Evolutionary conservation across 2,888 invertebrate genomes (phyloP).

Genomic region (Hydrotaea cyrtoneurina): DNA sequence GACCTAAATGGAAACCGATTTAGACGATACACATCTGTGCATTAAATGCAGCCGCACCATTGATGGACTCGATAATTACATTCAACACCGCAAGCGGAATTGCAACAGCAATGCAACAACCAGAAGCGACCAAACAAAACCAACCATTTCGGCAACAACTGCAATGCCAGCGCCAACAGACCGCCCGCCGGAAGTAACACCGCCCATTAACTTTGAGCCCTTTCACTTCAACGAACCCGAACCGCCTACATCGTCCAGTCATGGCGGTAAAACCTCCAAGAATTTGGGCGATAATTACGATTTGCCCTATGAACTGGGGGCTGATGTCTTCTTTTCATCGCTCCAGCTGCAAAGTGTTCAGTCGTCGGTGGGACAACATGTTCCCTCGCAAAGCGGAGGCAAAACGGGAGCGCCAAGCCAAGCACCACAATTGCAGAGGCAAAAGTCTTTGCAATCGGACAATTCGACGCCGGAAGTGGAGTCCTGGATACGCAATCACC

Average conservation of each 20-base stretch:
- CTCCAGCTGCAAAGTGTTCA: conserved; percentile 87
- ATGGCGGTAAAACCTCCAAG: conserved; percentile 77
- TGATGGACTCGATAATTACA: conserved; percentile 91
- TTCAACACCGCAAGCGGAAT: conserved; percentile 89
- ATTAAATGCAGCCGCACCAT: conserved; percentile 92
- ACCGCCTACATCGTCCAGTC: conserved; percentile 70
- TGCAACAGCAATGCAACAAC: conserved; percentile 79
- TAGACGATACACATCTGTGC: conserved; percentile 92
- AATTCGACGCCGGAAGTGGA: conserved; percentile 71
- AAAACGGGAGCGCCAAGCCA: conserved; percentile 60
- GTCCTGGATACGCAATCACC: conserved; percentile 71
- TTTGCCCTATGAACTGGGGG: conserved; percentile 85
- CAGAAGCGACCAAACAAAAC: background rate
- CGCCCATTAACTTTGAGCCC: conserved; percentile 75
- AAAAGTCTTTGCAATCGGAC: conserved; percentile 51
- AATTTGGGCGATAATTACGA: conserved; percentile 79
- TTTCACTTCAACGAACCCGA: conserved; percentile 76
- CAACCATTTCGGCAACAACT: background rate
- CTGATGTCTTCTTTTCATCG: conserved; percentile 93
- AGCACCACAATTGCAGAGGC: conserved; percentile 38
- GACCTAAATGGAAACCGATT: conserved; percentile 82
- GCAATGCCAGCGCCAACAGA: conserved; percentile 23
- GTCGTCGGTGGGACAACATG: conserved; percentile 59
- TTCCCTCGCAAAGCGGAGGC: conserved; percentile 68
- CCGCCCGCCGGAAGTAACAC: conserved; percentile 71